Base-by-base conservation (phyloP, 2,113 vertebrate species). In the Ursus arctos region DNA sequence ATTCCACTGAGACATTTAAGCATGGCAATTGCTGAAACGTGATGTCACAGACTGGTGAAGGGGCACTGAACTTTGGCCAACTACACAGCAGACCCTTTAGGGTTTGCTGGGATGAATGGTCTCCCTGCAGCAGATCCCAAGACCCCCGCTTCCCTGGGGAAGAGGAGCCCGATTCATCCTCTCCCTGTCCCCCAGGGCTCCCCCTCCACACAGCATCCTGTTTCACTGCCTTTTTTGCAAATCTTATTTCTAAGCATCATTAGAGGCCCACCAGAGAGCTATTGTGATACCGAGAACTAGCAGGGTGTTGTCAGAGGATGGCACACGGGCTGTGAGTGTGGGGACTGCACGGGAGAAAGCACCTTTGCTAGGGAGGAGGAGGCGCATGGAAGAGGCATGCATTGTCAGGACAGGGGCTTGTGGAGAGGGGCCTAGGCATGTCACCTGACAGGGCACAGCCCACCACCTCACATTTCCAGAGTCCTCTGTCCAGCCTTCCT, bases 1-100 rank as follows among this genome's bases (percentile, higher is more conserved):
- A 86, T 94, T 63, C 36, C 40, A 71, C 33, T 14, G 77, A 85
- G 65, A 88, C n/a, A 49, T 77, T 95, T 67, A 87, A 92, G 65
- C 33, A 51, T 33, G 80, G 57, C 28, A 47, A n/a, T 67, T 71
- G 61, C 51, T 84, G 92, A 93, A 97, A 84, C 0, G 24, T 72
- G 10, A 49, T 84, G 51, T 81, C 43, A 4, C 36, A 87, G 63
- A 10, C 31, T 85, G 15, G 55, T 7, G 51, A 88, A 51, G 21
- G 36, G 82, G 24, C 15, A 63, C 24, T 3, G 15, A 40, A 26
- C 82, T 51, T 53, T 63, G 9, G 33, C 33, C 79, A 76, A 6
- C 26, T 67, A 6, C 24, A 74, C 6, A 19, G 11, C 19, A 10
- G 47, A 26, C n/a, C 55, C 33, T 26, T 74, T 36, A 49, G 51